A percentile compares a stretch with the other conserved stretches of the same genome.
These are phyloP conservation scores for Rhagoletis zephyria DNA, from an alignment of 1,140 invertebrate species.

Conservation along the genomic window DNA sequence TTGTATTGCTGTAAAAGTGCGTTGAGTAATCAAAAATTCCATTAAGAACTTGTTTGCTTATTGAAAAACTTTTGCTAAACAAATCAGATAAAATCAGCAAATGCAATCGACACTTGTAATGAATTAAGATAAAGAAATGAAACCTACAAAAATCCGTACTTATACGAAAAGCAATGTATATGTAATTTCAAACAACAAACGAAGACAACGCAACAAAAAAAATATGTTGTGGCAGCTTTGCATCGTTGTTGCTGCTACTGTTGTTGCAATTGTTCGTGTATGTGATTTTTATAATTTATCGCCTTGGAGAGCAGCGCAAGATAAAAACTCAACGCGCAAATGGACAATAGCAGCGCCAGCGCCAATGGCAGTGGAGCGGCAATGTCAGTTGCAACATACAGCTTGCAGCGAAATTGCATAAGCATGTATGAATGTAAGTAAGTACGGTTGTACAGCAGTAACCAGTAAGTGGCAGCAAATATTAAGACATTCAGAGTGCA, in stretches of 20 bases:
- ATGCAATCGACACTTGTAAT: neutral
- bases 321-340: slow-evolving; percentile 54
- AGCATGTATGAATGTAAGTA: neutral
- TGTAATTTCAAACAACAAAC: neutral
- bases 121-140: neutral
- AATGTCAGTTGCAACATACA: slow-evolving; percentile 13
- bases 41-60: slow-evolving; percentile 46
- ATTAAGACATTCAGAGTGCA: slow-evolving; percentile 57
- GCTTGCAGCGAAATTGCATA: neutral
- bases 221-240: neutral
- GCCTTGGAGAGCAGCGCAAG: slow-evolving; percentile 37
- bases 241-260: neutral
- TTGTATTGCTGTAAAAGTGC: neutral
- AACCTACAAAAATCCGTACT: neutral
- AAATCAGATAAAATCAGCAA: slow-evolving; percentile 39
- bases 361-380: slow-evolving; percentile 19
- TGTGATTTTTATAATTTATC: slow-evolving; percentile 55
- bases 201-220: neutral
- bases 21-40: slow-evolving; percentile 9
- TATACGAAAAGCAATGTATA: neutral
- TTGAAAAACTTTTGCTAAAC: slow-evolving; percentile 31
- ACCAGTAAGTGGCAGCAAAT: slow-evolving; percentile 52
- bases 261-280: neutral
- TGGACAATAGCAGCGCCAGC: slow-evolving; percentile 38
- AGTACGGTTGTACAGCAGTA: neutral